phyloP scores from a whole-genome alignment of 2,797 vertebrate species.

The Garrulus glandarius region DNA sequence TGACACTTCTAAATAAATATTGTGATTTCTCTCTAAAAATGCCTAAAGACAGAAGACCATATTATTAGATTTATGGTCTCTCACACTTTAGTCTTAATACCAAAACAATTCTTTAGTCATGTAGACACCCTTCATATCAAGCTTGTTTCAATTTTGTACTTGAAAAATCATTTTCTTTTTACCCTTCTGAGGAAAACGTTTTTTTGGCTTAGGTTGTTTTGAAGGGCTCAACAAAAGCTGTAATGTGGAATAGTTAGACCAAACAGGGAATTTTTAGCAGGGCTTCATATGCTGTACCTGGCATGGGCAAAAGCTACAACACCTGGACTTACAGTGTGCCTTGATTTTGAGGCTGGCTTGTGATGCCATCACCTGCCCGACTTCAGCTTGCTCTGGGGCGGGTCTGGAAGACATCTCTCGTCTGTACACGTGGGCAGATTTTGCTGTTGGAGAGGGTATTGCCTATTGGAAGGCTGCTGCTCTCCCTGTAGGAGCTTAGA shows the following conservation, averaged over 20 bases:
- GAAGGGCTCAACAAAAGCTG: neutral
- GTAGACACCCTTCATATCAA: neutral
- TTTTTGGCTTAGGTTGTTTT: neutral
- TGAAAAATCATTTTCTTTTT: neutral
- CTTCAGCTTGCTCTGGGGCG: neutral
- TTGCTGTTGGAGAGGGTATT: neutral
- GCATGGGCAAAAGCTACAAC: neutral
- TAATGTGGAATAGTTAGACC: neutral
- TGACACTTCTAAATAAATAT: neutral
- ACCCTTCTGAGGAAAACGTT: neutral
- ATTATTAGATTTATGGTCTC: neutral
- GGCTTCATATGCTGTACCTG: neutral
- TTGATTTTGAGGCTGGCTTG: neutral
- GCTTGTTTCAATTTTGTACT: neutral
- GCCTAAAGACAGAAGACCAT: neutral
- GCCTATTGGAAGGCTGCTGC: neutral
- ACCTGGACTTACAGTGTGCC: neutral
- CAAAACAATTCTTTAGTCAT: neutral
- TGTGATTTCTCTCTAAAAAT: neutral
- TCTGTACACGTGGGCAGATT: fast-evolving
- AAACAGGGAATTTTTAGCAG: neutral
- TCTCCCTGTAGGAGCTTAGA: neutral
- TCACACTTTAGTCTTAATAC: neutral
- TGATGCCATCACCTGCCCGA: neutral
- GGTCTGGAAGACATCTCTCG: neutral